Conservation (phyloP, 2,797 vertebrate genomes). For the Periophthalmus magnuspinnatus region DNA sequence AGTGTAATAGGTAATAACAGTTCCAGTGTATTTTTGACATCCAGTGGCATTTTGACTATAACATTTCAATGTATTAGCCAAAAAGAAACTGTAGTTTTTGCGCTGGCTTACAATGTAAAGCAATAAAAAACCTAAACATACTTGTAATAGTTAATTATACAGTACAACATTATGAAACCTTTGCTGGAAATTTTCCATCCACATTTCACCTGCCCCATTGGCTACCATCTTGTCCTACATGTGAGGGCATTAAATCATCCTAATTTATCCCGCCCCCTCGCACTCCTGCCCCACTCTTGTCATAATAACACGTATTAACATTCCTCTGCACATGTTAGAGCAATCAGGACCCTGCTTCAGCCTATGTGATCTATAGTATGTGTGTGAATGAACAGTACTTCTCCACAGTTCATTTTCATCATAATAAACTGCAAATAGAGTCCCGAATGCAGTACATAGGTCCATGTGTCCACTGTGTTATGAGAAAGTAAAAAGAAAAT, state of each 20-base stretch:
- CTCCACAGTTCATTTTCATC: constrained; percentile 37
- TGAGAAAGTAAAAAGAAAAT: neutral
- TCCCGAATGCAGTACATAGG: neutral
- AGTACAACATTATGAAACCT: neutral
- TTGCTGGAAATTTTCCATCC: constrained; percentile 9
- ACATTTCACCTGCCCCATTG: constrained; percentile 27
- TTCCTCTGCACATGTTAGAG: constrained; percentile 54
- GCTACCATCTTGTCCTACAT: constrained; percentile 17
- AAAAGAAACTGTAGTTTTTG: too few relatives aligned
- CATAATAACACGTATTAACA: constrained; percentile 56
- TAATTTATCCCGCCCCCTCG: constrained; percentile 9
- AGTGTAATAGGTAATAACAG: neutral
- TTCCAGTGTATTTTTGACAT: neutral
- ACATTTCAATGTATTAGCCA: too few relatives aligned
- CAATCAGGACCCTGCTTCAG: constrained; percentile 40
- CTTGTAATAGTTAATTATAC: neutral
- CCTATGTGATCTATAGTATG: constrained; percentile 38
- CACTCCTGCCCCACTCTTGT: constrained; percentile 23
- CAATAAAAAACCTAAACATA: neutral
- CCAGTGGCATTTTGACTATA: neutral
- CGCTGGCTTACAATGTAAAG: too few relatives aligned
- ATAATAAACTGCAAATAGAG: constrained; percentile 15
- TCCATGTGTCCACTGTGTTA: neutral
- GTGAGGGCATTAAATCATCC: constrained; percentile 34
- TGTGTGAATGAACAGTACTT: constrained; percentile 12